Evolutionary conservation across 2,888 invertebrate species (phyloP).

Genomic region (Mayetiola destructor): DNA sequence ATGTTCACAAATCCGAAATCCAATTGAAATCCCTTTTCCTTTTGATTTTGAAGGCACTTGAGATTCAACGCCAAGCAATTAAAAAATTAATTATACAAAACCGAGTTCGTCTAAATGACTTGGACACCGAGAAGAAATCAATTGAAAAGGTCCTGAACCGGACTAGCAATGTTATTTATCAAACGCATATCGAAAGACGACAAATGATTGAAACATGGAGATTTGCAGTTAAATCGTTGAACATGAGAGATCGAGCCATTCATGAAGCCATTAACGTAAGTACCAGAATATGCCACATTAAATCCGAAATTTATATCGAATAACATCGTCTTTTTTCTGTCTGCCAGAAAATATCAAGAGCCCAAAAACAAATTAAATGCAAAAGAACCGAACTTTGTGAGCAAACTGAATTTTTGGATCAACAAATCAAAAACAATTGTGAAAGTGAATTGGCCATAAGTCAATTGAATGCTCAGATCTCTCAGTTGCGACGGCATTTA

Average conservation of each 20-base stretch:
- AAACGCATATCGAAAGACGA: slow-evolving; percentile 50
- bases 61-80: slow-evolving; percentile 39
- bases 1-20: neutral
- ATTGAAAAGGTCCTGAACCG: slow-evolving; percentile 41
- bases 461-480: slow-evolving; percentile 31
- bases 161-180: slow-evolving; percentile 37
- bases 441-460: slow-evolving; percentile 35
- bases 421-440: slow-evolving; percentile 40
- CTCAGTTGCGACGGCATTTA: slow-evolving; percentile 30
- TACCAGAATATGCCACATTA: neutral
- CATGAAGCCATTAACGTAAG: neutral
- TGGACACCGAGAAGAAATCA: slow-evolving; percentile 39
- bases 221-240: slow-evolving; percentile 50
- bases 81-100: slow-evolving; percentile 38
- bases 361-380: slow-evolving; percentile 26
- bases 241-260: slow-evolving; percentile 44
- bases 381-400: slow-evolving; percentile 35
- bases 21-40: neutral
- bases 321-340: neutral
- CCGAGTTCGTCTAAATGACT: slow-evolving; percentile 33
- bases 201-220: slow-evolving; percentile 60
- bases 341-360: slow-evolving; percentile 21
- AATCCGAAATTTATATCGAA: neutral
- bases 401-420: slow-evolving; percentile 37
- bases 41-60: slow-evolving; percentile 34